Percentiles rank a stretch among this genome's conserved stretches.
Conservation (phyloP, 2,797 vertebrate genomes). For the Clamator glandarius region DNA sequence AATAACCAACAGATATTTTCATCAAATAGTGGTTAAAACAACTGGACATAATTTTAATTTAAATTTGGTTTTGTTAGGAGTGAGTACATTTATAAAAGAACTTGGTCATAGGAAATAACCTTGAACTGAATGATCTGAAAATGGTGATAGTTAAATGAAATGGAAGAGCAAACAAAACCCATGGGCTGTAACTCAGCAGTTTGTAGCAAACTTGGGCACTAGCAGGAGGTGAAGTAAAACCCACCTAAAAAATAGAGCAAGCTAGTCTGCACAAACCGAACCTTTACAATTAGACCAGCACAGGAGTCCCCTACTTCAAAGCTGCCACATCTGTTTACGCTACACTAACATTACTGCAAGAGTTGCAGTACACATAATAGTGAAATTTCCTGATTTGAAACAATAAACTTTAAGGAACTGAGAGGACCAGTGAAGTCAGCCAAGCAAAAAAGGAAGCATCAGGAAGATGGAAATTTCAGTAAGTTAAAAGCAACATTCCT, state of each 20-base stretch:
- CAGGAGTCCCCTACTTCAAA: background rate
- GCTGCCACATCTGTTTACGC: background rate
- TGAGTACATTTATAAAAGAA: background rate
- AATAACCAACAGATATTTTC: background rate
- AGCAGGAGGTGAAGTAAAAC: background rate
- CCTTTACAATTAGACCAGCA: background rate
- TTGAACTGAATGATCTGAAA: background rate
- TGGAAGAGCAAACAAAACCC: conserved; percentile 15
- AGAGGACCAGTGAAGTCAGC: background rate
- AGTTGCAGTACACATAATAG: background rate
- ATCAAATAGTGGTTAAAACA: background rate
- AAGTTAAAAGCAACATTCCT: background rate
- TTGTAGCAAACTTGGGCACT: background rate
- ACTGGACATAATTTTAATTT: background rate
- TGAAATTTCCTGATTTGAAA: background rate
- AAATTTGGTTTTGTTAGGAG: background rate
- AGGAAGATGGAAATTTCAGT: background rate
- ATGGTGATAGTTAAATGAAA: conserved; percentile 22
- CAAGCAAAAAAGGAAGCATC: background rate
- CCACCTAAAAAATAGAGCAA: background rate
- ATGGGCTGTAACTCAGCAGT: background rate
- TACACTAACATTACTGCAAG: background rate
- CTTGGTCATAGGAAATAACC: background rate
- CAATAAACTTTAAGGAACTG: background rate
- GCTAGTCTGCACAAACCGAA: background rate